Conservation (phyloP, 2,113 vertebrate genomes). For the Thryonomys swinderianus region DNA sequence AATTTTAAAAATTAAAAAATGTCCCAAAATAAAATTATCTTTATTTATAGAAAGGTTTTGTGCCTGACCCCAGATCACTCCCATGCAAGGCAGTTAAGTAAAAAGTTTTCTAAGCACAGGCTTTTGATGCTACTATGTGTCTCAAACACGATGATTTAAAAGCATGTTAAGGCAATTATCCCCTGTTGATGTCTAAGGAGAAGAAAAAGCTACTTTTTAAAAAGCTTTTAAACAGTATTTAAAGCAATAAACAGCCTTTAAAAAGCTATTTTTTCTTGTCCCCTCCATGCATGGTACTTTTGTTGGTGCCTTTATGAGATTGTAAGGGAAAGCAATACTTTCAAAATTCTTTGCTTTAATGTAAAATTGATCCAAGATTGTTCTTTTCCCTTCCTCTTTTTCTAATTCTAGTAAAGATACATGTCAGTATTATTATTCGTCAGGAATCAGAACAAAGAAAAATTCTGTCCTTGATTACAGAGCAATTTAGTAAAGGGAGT, state of each 20-base stretch:
- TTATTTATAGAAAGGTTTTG: conserved; percentile 17
- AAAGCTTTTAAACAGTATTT: conserved; percentile 81
- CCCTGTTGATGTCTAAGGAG: conserved; percentile 73
- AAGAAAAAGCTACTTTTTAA: conserved; percentile 66
- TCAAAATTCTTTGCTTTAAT: conserved; percentile 66
- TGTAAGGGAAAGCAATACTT: conserved; percentile 57
- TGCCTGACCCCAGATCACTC: conserved; percentile 56
- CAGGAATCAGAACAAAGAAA: conserved; percentile 55
- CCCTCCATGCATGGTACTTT: conserved; percentile 37
- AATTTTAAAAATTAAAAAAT: not conserved
- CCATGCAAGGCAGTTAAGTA: conserved; percentile 68
- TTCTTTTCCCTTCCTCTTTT: not conserved
- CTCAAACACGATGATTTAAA: conserved; percentile 82
- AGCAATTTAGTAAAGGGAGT: conserved; percentile 11
- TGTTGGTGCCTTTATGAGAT: conserved; percentile 51
- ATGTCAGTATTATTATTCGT: not conserved
- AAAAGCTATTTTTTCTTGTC: conserved; percentile 68
- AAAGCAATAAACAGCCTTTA: conserved; percentile 72
- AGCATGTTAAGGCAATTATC: conserved; percentile 79
- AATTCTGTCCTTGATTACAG: conserved; percentile 12
- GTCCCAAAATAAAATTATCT: not conserved
- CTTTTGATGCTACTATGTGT: conserved; percentile 63
- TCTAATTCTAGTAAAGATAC: conserved; percentile 26
- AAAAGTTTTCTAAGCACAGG: conserved; percentile 74
- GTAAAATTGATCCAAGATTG: conserved; percentile 63